phyloP scores from a whole-genome alignment of 2,797 vertebrate species.

The Microctenopoma stevenorrisi region DNA sequence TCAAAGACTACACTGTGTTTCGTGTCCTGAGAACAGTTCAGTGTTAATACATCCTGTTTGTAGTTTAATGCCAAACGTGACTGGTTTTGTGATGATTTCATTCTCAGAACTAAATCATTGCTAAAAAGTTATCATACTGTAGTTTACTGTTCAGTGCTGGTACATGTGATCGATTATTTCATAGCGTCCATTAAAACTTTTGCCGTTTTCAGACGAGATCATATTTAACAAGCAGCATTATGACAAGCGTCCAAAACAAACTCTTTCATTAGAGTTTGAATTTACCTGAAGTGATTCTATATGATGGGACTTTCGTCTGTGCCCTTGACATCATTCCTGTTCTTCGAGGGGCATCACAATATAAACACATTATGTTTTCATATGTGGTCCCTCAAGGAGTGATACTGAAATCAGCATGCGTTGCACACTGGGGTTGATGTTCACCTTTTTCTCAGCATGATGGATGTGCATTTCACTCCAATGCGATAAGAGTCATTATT shows the following conservation, averaged over 20 bases:
- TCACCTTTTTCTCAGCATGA: slow-evolving; percentile 76
- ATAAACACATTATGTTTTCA: slow-evolving; percentile 75
- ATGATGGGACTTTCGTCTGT: slow-evolving; percentile 56
- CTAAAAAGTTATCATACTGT: slow-evolving; percentile 14
- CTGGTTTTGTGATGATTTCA: slow-evolving; percentile 19
- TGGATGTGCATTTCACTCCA: slow-evolving; percentile 73
- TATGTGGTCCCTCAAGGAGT: slow-evolving; percentile 68
- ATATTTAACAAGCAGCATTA: slow-evolving; percentile 15
- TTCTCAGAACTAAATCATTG: slow-evolving; percentile 25
- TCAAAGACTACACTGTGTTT: slow-evolving; percentile 65
- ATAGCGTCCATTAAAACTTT: background rate
- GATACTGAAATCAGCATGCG: slow-evolving; percentile 77
- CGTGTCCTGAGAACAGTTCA: slow-evolving; percentile 66
- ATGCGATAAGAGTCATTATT: slow-evolving; percentile 82
- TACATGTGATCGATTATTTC: slow-evolving; percentile 9
- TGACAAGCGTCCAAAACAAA: slow-evolving; percentile 9
- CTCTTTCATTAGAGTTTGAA: slow-evolving; percentile 5
- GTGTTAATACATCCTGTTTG: slow-evolving; percentile 51
- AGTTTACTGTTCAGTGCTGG: slow-evolving; percentile 4
- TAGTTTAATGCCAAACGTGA: slow-evolving; percentile 9
- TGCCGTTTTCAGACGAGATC: background rate
- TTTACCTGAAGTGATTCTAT: slow-evolving; percentile 22
- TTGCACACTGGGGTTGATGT: slow-evolving; percentile 59
- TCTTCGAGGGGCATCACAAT: slow-evolving; percentile 53
- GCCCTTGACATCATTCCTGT: slow-evolving; percentile 71